Evolutionary conservation across 2,888 invertebrate species (phyloP).

Genomic region (Tipula confusa): DNA sequence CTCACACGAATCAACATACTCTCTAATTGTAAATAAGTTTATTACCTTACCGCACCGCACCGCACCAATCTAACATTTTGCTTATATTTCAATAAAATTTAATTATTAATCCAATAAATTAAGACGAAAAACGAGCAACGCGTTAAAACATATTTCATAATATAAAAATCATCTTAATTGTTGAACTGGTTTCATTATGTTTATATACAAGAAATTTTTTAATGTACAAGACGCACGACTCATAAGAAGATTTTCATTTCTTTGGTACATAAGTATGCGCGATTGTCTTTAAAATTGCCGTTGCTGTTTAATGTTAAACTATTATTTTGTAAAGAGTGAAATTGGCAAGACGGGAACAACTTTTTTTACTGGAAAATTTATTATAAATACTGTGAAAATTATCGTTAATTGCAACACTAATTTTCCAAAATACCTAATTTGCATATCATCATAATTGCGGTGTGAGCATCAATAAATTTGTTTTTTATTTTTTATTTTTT

Average conservation of each 20-base stretch:
- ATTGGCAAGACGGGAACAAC: neutral
- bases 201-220: too few relatives aligned
- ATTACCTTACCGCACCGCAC: too few relatives aligned
- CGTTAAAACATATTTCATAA: neutral
- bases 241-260: neutral
- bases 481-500: neutral
- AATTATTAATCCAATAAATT: neutral
- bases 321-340: neutral
- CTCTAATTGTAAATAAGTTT: too few relatives aligned
- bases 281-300: neutral
- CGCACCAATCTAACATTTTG: neutral
- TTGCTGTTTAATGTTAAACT: neutral
- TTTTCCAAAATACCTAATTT: neutral
- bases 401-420: neutral
- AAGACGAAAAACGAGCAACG: neutral
- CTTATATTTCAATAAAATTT: neutral
- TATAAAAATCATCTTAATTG: neutral
- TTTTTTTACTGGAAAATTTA: neutral
- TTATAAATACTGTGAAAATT: neutral
- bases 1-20: too few relatives aligned
- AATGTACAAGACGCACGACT: neutral
- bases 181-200: conserved; percentile 3
- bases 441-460: neutral
- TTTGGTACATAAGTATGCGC: neutral
- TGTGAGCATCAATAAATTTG: neutral